Conservation (phyloP, 2,888 invertebrate species). For the Drosophila birchii region DNA sequence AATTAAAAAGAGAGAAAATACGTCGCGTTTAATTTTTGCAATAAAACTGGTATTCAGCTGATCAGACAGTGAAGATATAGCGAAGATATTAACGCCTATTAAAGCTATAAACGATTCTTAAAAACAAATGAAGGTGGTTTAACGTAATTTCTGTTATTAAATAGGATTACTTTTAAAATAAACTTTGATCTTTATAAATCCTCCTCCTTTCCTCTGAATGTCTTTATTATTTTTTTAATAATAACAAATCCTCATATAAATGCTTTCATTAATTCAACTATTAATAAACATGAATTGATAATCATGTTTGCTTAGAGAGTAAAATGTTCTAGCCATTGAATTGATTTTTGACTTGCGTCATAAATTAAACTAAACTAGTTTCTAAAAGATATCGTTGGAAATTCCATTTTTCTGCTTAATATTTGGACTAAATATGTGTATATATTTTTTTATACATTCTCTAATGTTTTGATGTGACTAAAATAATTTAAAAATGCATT, state of each 20-base stretch:
- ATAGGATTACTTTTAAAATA: neutral
- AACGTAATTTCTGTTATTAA: neutral
- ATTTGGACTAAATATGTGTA: slow-evolving; percentile 4
- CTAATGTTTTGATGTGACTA: neutral
- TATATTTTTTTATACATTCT: neutral
- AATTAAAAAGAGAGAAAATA: slow-evolving; percentile 10
- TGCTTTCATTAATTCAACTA: slow-evolving; percentile 4
- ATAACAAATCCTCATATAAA: neutral
- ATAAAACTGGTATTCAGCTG: slow-evolving; percentile 4
- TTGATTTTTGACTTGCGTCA: neutral
- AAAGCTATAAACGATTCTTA: neutral
- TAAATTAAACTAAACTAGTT: slow-evolving; percentile 26
- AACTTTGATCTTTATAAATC: neutral
- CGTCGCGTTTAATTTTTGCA: neutral
- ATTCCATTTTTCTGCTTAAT: slow-evolving; percentile 12
- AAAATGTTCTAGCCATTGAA: neutral
- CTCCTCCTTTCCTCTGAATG: neutral
- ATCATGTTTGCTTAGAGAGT: slow-evolving; percentile 7
- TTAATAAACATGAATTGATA: slow-evolving; percentile 12
- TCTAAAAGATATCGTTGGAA: neutral
- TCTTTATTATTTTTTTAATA: neutral
- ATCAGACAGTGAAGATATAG: neutral
- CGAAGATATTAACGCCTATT: slow-evolving; percentile 2
- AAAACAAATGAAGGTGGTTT: neutral
- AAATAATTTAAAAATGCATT: slow-evolving; percentile 8